These are phyloP conservation scores for Dinothrombium tinctorium DNA, from an alignment of 1,140 invertebrate species.

Conservation along the genomic window DNA sequence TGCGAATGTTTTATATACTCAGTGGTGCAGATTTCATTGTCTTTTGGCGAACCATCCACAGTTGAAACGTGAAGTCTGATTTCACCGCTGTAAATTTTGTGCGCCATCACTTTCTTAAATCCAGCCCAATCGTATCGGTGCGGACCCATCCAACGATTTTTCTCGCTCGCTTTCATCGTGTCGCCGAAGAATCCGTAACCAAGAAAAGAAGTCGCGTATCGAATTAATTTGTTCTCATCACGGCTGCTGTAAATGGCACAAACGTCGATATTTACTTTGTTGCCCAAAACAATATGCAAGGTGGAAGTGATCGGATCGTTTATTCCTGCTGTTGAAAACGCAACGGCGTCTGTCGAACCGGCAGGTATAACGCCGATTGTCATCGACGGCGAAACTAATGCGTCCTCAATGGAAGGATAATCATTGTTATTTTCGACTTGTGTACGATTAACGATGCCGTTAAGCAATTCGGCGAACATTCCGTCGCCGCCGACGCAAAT, in stretches of 20 bases:
- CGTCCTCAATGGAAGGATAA: constrained; percentile 29
- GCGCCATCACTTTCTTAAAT: constrained; percentile 42
- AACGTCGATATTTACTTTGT: constrained; percentile 30
- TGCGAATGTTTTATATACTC: constrained; percentile 18
- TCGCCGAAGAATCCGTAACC: constrained; percentile 75
- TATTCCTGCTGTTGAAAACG: constrained; percentile 34
- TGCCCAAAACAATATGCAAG: constrained; percentile 52
- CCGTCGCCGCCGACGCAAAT: constrained; percentile 68
- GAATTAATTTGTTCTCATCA: constrained; percentile 28
- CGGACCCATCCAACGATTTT: constrained; percentile 68
- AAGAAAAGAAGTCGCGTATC: constrained; percentile 50
- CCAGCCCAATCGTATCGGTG: constrained; percentile 56
- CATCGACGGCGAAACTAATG: neutral
- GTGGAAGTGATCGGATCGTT: constrained; percentile 52
- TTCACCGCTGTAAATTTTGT: constrained; percentile 45
- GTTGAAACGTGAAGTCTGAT: constrained; percentile 27
- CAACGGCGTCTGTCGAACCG: constrained; percentile 20
- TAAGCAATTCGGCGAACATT: constrained; percentile 59
- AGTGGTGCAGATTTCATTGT: constrained; percentile 19
- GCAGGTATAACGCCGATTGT: constrained; percentile 45
- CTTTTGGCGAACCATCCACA: constrained; percentile 18
- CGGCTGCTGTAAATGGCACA: constrained; percentile 41
- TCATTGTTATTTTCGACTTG: constrained; percentile 29
- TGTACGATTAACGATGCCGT: constrained; percentile 36
- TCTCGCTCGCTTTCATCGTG: constrained; percentile 53